These are phyloP conservation scores for Bradypodion ventrale DNA, from an alignment of 2,797 vertebrate species.

Conservation along the genomic window DNA sequence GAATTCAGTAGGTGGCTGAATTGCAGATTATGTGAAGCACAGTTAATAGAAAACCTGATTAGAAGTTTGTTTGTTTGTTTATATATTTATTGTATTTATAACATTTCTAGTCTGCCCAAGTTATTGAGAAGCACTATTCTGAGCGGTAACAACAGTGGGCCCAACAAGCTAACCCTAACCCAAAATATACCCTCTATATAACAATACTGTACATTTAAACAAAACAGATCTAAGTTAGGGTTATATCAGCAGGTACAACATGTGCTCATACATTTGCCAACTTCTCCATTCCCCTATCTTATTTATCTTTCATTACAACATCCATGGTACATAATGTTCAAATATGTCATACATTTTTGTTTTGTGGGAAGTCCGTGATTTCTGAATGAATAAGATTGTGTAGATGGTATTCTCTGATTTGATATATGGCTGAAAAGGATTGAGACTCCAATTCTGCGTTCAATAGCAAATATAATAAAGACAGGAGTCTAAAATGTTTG, in stretches of 20 bases:
- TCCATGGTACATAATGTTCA: not conserved
- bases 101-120: no score
- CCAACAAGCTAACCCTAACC: no score
- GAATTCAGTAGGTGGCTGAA: not conserved
- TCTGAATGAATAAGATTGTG: not conserved
- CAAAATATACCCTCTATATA: no score
- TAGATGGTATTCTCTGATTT: not conserved
- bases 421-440: not conserved
- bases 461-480: not conserved
- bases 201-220: no score
- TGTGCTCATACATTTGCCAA: not conserved
- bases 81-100: no score
- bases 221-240: no score
- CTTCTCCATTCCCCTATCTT: not conserved
- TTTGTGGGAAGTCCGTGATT: not conserved
- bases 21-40: not conserved
- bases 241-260: not conserved
- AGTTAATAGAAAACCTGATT: not conserved
- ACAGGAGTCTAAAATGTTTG: not conserved
- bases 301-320: constrained; percentile 6
- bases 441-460: not conserved
- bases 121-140: no score
- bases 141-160: no score
- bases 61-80: no score
- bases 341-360: not conserved